Conservation (phyloP, 1,140 invertebrate genomes). For the Drosophila ercepeae region DNA sequence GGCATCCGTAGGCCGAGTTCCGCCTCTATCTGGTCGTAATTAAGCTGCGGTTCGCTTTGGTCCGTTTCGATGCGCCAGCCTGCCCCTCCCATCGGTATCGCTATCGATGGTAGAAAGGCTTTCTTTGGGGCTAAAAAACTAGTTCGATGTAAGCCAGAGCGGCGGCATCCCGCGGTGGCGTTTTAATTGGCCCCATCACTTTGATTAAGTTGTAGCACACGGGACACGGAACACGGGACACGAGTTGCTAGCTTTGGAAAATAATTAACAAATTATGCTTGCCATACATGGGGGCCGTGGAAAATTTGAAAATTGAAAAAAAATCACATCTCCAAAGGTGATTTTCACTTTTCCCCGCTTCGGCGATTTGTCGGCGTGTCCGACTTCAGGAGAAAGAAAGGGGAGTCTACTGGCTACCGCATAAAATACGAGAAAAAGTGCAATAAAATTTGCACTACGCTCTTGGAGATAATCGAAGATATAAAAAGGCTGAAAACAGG, state of each 20-base stretch:
- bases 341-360: slow-evolving; percentile 73
- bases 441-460: slow-evolving; percentile 43
- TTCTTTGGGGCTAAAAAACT: slow-evolving; percentile 64
- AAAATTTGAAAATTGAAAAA: slow-evolving; percentile 74
- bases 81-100: background rate
- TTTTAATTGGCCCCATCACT: slow-evolving; percentile 81
- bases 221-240: slow-evolving; percentile 13
- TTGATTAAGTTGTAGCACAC: slow-evolving; percentile 76
- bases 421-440: slow-evolving; percentile 4
- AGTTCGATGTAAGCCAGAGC: no score
- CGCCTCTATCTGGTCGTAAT: slow-evolving; percentile 44
- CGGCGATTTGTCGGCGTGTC: slow-evolving; percentile 31
- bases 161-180: slow-evolving; percentile 63
- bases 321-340: slow-evolving; percentile 34
- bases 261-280: slow-evolving; percentile 81
- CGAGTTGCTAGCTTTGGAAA: slow-evolving; percentile 59
- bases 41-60: slow-evolving; percentile 58
- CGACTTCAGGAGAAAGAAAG: slow-evolving; percentile 4
- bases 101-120: slow-evolving; percentile 52
- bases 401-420: slow-evolving; percentile 18
- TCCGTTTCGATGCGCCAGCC: slow-evolving; percentile 43
- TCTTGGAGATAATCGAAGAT: slow-evolving; percentile 5
- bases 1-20: slow-evolving; percentile 33
- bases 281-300: slow-evolving; percentile 55
- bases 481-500: slow-evolving; percentile 22